phyloP scores from a whole-genome alignment of 2,797 vertebrate species.

The Acridotheres tristis region DNA sequence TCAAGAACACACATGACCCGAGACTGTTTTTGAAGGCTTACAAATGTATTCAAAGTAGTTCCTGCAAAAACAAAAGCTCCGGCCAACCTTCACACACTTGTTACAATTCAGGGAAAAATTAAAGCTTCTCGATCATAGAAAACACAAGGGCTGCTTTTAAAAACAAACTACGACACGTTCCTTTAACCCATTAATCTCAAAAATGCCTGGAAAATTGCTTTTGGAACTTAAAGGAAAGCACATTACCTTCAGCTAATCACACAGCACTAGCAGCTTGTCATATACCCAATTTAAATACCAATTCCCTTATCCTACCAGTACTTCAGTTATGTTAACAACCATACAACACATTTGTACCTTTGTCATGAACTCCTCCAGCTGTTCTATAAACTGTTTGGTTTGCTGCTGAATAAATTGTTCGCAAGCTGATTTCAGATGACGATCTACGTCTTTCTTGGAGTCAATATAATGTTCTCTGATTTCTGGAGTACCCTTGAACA shows the following conservation, averaged over 20 bases:
- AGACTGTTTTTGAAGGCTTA: neutral
- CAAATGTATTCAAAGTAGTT: neutral
- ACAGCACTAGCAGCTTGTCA: neutral
- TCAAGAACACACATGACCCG: neutral
- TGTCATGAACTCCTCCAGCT: slow-evolving; percentile 92
- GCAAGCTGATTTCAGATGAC: slow-evolving; percentile 92
- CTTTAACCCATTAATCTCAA: neutral
- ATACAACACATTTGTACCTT: slow-evolving; percentile 80
- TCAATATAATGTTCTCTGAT: slow-evolving; percentile 98
- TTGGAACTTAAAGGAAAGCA: neutral
- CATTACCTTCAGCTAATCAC: neutral
- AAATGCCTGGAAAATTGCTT: neutral
- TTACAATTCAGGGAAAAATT: neutral
- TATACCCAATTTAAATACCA: neutral
- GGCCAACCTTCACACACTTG: neutral
- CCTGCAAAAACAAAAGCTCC: neutral
- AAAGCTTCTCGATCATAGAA: neutral
- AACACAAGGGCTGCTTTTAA: neutral
- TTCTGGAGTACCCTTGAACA: slow-evolving; percentile 91
- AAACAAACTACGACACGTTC: neutral
- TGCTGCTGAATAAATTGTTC: slow-evolving; percentile 98
- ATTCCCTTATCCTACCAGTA: neutral
- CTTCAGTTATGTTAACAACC: neutral
- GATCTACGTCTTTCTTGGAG: slow-evolving; percentile 97
- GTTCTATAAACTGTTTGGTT: slow-evolving; percentile 89